Evolutionary conservation across 2,888 invertebrate genomes (phyloP), one percentile per base, ranked within the genome.

Genomic region (Synanthedon myopaeformis): DNA sequence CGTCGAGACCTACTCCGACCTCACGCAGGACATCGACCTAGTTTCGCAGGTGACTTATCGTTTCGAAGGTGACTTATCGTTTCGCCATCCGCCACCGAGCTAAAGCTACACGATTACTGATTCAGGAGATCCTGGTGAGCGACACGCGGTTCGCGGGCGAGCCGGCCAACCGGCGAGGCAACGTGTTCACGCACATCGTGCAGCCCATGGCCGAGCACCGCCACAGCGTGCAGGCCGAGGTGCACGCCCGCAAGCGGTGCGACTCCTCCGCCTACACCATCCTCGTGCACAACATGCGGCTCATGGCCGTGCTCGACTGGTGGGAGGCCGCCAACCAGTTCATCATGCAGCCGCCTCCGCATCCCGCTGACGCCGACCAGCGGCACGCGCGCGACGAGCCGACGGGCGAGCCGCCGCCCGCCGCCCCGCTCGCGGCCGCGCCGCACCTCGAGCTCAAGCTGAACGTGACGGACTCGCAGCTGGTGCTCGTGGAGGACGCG

Each of bases 231-330:
- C 93, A 93, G 75, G 93, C 92, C 0, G 93, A 94, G 72, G 88
- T 94, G 10, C 93, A 93, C 68, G 92, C 93, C 64, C 82, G 94
- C 57, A 91, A 89, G 74, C 90, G 91, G 53, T 89, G 78, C 51
- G 92, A 91, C 66, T 89, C 90, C 17, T 90, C 92, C 0, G 93
- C 95, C 60, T 96, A 96, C 67, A 97, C 96, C 2, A 92, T 98
- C 58, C 87, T 98, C 51, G 87, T 98, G 53, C 97, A 98, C 84
- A 96, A 96, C 75, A 97, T 98, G 96, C 89, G 97, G 45, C 84
- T 98, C 55, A 96, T 98, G 91, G 95, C 96, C 1, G 93, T 98
- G 59, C 89, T 97, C 64, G 97, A 97, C 81, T 98, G 97, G 96
- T 94, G 97, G 91, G 93, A 96, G 75, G 91, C 92, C 6, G 91